Evolutionary conservation across 2,888 invertebrate genomes (phyloP), one percentile per base, ranked within the genome.

Genomic region (Mycalesis mineus): DNA sequence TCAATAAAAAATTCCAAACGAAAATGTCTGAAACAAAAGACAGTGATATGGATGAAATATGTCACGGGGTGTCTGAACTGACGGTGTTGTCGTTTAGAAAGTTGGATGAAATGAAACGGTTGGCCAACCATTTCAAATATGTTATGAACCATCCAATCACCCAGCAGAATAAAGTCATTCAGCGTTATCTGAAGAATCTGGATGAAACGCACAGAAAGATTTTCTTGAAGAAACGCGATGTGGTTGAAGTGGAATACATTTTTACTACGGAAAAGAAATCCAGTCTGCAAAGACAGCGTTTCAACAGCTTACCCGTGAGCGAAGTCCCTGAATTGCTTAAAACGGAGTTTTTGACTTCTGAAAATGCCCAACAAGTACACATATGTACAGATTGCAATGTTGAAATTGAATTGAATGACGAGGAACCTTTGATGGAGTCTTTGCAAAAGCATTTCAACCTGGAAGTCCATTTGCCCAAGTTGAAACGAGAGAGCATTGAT

Each of bases 251-350:
- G 0, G 89, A 89, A 62, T 89, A 88, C 61, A 88, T 89, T 33
- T 87, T 88, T 62, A 86, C 88, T 0, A 88, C 89, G 2, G 89
- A 88, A 61, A 89, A 88, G 66, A 88, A 88, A 47, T 87, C 85
- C 62, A 82, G 77, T 54, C 60, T 88, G 7, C 89, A 89, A 28
- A 62, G 89, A 17, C 89, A 89, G 63, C 72, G 89, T 2, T 89
- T 89, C 57, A 89, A 89, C 64, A 89, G 89, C 63, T 70, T 89
- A 13, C 88, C 88, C 3, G 82, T 89, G 0, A 85, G 84, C 62
- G 88, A 88, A 63, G 88, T 88, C 52, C 88, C 88, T 13, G 88
- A 89, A 47, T 58, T 89, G 37, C 67, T 89, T 0, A 89, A 88
- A 70, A 75, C 81, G 0, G 89, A 88, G 59, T 65, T 86, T 1